Conservation (phyloP, 2,797 vertebrate genomes). For the Sternarchorhynchus goeldii region DNA sequence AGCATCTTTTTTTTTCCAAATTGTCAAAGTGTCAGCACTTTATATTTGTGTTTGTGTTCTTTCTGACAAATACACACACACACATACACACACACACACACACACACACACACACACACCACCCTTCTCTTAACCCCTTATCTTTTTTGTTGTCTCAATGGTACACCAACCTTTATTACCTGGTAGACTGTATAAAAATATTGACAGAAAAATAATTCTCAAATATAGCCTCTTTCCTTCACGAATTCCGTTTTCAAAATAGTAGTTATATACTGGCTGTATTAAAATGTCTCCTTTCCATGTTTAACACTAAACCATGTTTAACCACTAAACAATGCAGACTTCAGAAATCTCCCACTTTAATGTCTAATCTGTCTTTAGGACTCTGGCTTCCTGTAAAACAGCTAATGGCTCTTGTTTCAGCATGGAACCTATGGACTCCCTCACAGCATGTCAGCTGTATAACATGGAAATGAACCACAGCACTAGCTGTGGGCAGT, state of each 20-base stretch:
- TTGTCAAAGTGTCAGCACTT: no score
- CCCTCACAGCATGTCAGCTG: constrained; percentile 70
- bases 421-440: constrained; percentile 49
- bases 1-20: background rate
- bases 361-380: constrained; percentile 37
- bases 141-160: no score
- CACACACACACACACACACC: no score
- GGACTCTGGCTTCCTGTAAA: constrained; percentile 64
- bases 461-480: constrained; percentile 67
- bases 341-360: background rate
- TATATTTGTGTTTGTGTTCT: no score
- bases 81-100: no score
- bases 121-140: no score
- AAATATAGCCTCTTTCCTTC: background rate
- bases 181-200: background rate
- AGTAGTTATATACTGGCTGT: background rate
- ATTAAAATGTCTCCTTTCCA: constrained; percentile 11
- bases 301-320: background rate
- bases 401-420: constrained; percentile 35
- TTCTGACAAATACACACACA: background rate
- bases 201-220: background rate
- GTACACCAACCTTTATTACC: no score
- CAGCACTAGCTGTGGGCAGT: constrained; percentile 21
- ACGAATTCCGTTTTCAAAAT: background rate
- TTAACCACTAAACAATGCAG: constrained; percentile 8